Base-by-base conservation (phyloP, 2,888 invertebrate species). In the Morpho achilles region DNA sequence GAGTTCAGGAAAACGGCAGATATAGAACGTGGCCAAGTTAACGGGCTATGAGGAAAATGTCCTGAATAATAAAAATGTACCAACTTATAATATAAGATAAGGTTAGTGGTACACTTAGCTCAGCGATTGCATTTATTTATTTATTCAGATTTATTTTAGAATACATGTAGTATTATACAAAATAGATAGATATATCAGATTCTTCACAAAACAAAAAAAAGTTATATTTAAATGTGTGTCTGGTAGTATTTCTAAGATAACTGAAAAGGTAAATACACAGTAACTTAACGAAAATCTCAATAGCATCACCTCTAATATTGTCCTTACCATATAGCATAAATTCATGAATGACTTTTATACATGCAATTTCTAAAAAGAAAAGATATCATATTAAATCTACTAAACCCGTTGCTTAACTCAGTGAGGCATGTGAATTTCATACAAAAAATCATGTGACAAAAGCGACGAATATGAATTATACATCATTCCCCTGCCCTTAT, bases 31-130 rank as follows among this genome's bases (percentile, higher is more conserved):
- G 64, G 63, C 57, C 74, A 72, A 84, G 85, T 84, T 77, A 86
- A 74, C 77, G 67, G 83, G 81, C 81, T 80, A 82, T 68, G 72
- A 70, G 73, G 71, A 66, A 75, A 74, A 68, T 70, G 69, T 69
- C 62, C 71, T 65, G 65, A 70, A 63, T 66, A 69, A 68, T 66
- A 62, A 66, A 67, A 67, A 68, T 64, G 66, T 62, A 49, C 54
- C 50, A 62, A 61, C 64, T 61, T 66, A 66, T 61, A 63, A 66
- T 62, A 64, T 67, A 61, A 61, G 54, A 56, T 68, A 62, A 67
- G 69, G 72, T 62, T 57, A 62, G 59, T 65, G 71, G 67, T 67
- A 72, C 67, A 72, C 68, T 65, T 63, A 64, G 58, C 55, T 51
- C 48, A 51, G 54, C 60, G 42, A 48, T 46, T 42, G 16, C 39